phyloP scores from a whole-genome alignment of 2,888 invertebrate species.

The Athalia cordata region DNA sequence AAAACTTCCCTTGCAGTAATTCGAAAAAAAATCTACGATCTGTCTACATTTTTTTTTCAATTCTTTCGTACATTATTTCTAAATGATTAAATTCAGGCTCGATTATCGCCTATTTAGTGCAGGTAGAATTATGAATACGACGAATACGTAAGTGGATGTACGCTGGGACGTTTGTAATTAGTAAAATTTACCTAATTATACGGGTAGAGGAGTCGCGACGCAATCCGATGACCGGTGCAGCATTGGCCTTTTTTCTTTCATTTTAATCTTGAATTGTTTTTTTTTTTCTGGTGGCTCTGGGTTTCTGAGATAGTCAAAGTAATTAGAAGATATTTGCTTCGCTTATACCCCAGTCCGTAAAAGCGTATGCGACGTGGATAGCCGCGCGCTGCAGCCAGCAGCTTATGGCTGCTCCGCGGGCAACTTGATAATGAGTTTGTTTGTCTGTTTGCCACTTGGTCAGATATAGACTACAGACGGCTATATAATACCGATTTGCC shows the following conservation, averaged over 20 bases:
- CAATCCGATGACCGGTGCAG: constrained; percentile 9
- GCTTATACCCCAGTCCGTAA: not conserved
- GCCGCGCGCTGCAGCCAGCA: no score
- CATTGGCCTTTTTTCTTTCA: constrained; percentile 14
- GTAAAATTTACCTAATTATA: constrained; percentile 22
- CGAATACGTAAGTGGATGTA: not conserved
- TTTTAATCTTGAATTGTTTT: no score
- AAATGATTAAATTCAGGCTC: no score
- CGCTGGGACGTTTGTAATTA: constrained; percentile 4
- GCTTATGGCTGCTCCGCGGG: constrained; percentile 32
- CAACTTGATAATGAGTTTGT: constrained; percentile 46
- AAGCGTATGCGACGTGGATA: no score
- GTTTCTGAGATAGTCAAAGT: constrained; percentile 37
- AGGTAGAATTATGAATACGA: not conserved
- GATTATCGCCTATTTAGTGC: not conserved
- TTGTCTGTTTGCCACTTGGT: constrained; percentile 42
- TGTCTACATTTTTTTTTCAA: not conserved
- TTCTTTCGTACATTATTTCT: no score
- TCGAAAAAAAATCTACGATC: not conserved
- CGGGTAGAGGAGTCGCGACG: not conserved
- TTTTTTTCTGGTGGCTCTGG: constrained; percentile 18
- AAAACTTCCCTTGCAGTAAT: not conserved
- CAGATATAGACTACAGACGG: not conserved
- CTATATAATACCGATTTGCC: not conserved
- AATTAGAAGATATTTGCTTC: constrained; percentile 46